Conservation (phyloP, 2,888 invertebrate species). For the Scaptomyza flava region DNA sequence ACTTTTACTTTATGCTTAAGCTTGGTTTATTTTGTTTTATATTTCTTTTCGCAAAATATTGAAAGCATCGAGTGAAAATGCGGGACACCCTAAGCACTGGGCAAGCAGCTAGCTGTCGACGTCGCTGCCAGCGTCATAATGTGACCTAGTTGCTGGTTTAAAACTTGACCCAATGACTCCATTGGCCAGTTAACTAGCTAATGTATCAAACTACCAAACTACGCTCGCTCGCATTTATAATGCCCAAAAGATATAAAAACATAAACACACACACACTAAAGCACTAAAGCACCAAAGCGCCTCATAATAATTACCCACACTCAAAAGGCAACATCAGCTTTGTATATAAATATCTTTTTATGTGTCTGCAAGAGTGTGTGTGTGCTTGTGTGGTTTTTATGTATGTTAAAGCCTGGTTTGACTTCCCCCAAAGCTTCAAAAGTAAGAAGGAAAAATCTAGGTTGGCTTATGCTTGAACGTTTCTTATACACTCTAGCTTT, state of each 20-base stretch:
- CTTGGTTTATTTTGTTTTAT: constrained; percentile 28
- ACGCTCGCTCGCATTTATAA: constrained; percentile 40
- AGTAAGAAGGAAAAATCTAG: background rate
- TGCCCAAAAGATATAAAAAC: constrained; percentile 33
- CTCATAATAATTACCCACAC: constrained; percentile 65
- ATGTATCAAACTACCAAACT: constrained; percentile 41
- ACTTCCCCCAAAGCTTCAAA: constrained; percentile 17
- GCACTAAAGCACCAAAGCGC: constrained; percentile 44
- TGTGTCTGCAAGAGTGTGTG: background rate
- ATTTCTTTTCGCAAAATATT: constrained; percentile 46
- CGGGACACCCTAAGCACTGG: constrained; percentile 73
- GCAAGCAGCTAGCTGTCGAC: constrained; percentile 24
- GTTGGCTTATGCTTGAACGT: constrained; percentile 1
- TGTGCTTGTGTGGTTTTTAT: background rate
- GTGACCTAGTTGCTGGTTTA: constrained; percentile 80
- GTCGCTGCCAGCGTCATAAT: constrained; percentile 26
- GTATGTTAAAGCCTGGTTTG: constrained; percentile 10
- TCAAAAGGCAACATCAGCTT: constrained; percentile 22
- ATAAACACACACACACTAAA: constrained; percentile 5
- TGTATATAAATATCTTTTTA: background rate
- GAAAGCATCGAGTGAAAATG: constrained; percentile 58
- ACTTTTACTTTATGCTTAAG: constrained; percentile 41
- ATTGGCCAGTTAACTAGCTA: constrained; percentile 70
- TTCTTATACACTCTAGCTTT: constrained; percentile 11
- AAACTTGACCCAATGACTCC: constrained; percentile 83